Percentiles rank a stretch among this genome's conserved stretches.
phyloP scores from a whole-genome alignment of 2,888 invertebrate species.

The Zaprionus bogoriensis region DNA sequence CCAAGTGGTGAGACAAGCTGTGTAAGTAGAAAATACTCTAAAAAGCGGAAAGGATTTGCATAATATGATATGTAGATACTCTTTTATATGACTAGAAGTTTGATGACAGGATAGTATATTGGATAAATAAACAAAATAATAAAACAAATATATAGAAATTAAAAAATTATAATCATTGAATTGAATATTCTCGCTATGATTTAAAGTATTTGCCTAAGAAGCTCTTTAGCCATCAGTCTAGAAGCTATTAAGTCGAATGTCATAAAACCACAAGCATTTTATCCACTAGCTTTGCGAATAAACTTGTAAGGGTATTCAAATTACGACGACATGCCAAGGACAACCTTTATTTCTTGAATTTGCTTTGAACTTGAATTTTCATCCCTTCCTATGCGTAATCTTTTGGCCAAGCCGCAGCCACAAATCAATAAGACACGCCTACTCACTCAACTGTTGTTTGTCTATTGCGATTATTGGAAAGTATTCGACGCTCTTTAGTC shows the following conservation, averaged over 20 bases:
- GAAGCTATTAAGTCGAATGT: no score
- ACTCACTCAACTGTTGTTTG: neutral
- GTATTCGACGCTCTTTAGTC: constrained; percentile 7
- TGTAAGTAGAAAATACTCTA: neutral
- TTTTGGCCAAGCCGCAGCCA: neutral
- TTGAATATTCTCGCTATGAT: no score
- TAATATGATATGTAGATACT: neutral
- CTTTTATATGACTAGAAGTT: neutral
- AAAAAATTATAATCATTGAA: no score
- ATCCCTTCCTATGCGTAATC: neutral
- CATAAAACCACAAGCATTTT: no score
- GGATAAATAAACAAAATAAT: no score
- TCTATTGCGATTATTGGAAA: neutral
- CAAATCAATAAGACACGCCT: constrained; percentile 35
- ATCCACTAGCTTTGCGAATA: no score
- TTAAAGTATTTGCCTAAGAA: no score
- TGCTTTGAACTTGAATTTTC: neutral
- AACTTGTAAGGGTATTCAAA: neutral
- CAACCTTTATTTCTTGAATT: no score
- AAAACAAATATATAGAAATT: no score
- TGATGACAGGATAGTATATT: neutral
- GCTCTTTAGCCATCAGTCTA: no score
- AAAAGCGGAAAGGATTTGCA: neutral
- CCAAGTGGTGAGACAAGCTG: neutral
- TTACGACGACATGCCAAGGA: no score